These are phyloP conservation scores for Eurytoma adleriae DNA, from an alignment of 2,888 invertebrate species.

Conservation along the genomic window DNA sequence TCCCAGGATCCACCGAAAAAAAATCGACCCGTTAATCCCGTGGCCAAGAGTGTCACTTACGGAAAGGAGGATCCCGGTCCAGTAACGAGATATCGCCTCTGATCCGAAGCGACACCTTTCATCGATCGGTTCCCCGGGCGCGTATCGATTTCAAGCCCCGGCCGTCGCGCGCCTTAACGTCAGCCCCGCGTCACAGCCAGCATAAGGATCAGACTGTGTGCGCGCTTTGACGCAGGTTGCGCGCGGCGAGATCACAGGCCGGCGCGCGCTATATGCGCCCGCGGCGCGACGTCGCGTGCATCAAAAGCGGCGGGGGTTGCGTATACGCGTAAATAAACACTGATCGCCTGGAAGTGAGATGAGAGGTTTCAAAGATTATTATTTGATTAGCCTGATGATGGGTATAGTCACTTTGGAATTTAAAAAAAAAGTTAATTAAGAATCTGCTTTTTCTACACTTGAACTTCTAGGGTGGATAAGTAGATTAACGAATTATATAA, in stretches of 20 bases:
- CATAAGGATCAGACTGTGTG: neutral
- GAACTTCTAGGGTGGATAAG: too few relatives aligned
- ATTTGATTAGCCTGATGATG: too few relatives aligned
- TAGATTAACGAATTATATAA: too few relatives aligned
- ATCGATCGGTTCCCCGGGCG: conserved; percentile 10
- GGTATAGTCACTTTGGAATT: too few relatives aligned
- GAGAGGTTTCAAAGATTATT: neutral
- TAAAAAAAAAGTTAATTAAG: too few relatives aligned
- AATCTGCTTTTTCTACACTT: too few relatives aligned
- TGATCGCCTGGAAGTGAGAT: neutral
- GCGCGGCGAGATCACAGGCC: conserved; percentile 40
- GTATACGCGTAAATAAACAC: conserved; percentile 9
- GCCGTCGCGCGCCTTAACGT: conserved; percentile 16
- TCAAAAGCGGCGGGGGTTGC: neutral
- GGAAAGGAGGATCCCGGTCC: too few relatives aligned
- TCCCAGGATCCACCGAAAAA: too few relatives aligned
- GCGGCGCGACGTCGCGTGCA: neutral
- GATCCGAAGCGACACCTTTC: conserved; percentile 48
- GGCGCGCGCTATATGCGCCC: neutral
- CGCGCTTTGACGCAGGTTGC: neutral
- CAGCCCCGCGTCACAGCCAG: conserved; percentile 21
- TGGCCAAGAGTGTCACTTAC: too few relatives aligned
- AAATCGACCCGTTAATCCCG: conserved; percentile 3
- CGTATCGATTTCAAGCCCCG: conserved; percentile 19
- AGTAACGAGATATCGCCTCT: neutral